phyloP scores from a whole-genome alignment of 53 echinoderm and acorn worm species.

The Glandiceps talaboti region DNA sequence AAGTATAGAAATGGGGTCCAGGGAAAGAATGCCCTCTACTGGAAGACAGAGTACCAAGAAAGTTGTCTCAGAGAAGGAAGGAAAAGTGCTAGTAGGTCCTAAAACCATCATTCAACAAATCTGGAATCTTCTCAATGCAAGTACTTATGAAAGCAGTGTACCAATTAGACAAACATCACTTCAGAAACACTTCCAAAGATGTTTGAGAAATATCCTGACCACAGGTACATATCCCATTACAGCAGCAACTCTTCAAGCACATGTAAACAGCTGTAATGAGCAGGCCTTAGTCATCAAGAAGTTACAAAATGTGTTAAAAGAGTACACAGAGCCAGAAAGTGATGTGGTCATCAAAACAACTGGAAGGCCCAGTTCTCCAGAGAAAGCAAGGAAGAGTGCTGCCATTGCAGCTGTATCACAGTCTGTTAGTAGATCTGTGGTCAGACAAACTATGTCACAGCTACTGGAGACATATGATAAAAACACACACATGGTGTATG shows the following conservation, averaged over 20 bases:
- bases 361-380: constrained; percentile 6
- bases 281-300: constrained; percentile 20
- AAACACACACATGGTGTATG: constrained; percentile 19
- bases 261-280: constrained; percentile 41
- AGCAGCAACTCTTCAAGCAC: constrained; percentile 26
- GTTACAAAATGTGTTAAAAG: constrained; percentile 1
- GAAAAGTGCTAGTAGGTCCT: constrained; percentile 26
- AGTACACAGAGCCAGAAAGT: neutral
- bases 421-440: constrained; percentile 17
- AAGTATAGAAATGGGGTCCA: neutral
- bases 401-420: neutral
- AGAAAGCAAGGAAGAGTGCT: neutral
- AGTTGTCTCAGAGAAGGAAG: constrained; percentile 13
- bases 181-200: constrained; percentile 23
- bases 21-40: neutral
- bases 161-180: constrained; percentile 35
- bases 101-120: constrained; percentile 49
- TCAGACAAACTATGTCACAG: constrained; percentile 39
- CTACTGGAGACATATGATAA: constrained; percentile 59
- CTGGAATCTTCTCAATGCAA: constrained; percentile 21
- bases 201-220: constrained; percentile 26
- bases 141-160: constrained; percentile 26
- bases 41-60: neutral
- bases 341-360: constrained; percentile 3
- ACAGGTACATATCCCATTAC: constrained; percentile 34